phyloP scores from a whole-genome alignment of 2,797 vertebrate species.

The Darevskia nairensis region DNA sequence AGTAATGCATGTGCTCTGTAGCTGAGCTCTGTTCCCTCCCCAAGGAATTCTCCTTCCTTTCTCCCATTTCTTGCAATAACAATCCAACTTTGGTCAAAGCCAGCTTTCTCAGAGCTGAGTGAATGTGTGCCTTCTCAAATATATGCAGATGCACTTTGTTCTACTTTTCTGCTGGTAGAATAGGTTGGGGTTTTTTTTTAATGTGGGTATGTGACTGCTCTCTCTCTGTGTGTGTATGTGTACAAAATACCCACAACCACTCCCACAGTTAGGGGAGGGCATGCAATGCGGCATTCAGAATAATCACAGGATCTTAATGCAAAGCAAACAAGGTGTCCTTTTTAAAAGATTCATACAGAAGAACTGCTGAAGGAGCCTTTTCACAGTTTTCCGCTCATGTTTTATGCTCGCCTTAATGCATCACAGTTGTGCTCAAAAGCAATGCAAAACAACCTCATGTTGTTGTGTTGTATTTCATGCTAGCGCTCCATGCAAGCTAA shows the following conservation, averaged over 20 bases:
- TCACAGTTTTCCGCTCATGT: background rate
- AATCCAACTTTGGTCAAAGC: background rate
- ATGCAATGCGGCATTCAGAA: background rate
- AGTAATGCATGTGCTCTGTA: background rate
- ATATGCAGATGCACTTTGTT: background rate
- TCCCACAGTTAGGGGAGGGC: background rate
- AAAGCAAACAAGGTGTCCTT: conserved; percentile 1
- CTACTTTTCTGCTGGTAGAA: background rate
- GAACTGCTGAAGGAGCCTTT: conserved; percentile 28
- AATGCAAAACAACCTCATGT: background rate
- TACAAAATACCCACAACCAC: background rate
- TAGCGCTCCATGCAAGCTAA: background rate
- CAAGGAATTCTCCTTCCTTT: background rate
- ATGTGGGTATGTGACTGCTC: background rate
- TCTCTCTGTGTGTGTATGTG: background rate
- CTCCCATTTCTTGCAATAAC: background rate
- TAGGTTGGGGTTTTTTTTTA: background rate
- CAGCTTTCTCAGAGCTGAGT: background rate
- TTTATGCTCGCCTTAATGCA: conserved; percentile 15
- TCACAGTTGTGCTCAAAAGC: conserved; percentile 6
- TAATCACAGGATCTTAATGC: background rate
- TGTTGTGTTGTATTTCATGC: conserved; percentile 7
- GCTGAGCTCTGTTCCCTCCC: background rate
- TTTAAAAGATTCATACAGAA: background rate
- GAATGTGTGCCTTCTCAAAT: no score